These are phyloP conservation scores for Sandelia bainsii DNA, from an alignment of 2,797 vertebrate genomes.

Conservation along the genomic window DNA sequence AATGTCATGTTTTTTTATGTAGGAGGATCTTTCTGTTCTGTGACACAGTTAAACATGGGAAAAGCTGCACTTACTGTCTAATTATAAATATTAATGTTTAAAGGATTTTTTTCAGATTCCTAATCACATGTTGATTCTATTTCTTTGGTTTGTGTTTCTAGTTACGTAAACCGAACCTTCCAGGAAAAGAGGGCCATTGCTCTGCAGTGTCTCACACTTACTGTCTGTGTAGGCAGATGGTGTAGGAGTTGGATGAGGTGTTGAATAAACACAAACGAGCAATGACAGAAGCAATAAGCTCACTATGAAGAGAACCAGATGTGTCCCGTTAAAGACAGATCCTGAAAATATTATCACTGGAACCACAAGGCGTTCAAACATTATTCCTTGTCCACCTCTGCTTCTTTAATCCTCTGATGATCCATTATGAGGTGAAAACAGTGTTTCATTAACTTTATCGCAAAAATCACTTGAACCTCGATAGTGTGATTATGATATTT, in stretches of 20 bases:
- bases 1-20: too few species aligned
- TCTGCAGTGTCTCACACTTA: background rate
- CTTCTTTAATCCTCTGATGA: background rate
- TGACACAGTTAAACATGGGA: too few species aligned
- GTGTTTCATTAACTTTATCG: background rate
- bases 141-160: too few species aligned
- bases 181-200: background rate
- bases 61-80: too few species aligned
- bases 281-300: conserved; percentile 49
- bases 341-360: conserved; percentile 59
- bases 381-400: conserved; percentile 1
- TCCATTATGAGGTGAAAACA: too few species aligned
- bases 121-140: background rate
- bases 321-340: conserved; percentile 32
- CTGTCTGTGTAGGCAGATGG: conserved; percentile 34
- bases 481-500: background rate
- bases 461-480: too few species aligned
- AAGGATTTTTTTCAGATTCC: too few species aligned
- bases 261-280: conserved; percentile 58
- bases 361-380: conserved; percentile 3
- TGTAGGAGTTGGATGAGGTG: conserved; percentile 39
- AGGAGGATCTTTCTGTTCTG: too few species aligned
- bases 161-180: too few species aligned
- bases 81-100: too few species aligned
- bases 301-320: conserved; percentile 74